These are phyloP conservation scores for Drosophila falleni DNA, from an alignment of 2,888 invertebrate genomes.

Conservation along the genomic window DNA sequence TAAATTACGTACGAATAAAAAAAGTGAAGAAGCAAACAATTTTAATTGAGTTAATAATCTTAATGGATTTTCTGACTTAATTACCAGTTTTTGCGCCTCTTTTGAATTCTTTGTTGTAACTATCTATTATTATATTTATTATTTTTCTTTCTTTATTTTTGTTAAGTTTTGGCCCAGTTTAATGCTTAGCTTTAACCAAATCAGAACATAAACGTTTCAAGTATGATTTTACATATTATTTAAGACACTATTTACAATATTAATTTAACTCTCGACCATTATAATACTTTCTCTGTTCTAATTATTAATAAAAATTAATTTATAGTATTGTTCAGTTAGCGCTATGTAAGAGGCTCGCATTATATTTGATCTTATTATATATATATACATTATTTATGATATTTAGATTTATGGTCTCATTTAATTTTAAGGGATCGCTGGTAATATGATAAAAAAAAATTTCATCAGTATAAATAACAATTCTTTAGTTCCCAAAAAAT, in stretches of 20 bases:
- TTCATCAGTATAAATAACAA: no score
- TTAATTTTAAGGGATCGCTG: no score
- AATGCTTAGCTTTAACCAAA: not conserved
- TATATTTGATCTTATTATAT: no score
- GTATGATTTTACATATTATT: no score
- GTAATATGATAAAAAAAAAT: no score
- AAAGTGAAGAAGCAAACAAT: slow-evolving; percentile 64
- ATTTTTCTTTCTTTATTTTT: slow-evolving; percentile 14
- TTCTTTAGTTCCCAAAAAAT: no score
- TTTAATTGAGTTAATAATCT: slow-evolving; percentile 77
- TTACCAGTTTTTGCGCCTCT: slow-evolving; percentile 52
- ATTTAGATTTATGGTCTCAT: no score
- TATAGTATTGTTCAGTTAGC: slow-evolving; percentile 8
- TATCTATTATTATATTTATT: slow-evolving; percentile 8
- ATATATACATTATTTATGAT: no score
- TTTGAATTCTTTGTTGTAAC: slow-evolving; percentile 25
- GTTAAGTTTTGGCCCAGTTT: slow-evolving; percentile 31
- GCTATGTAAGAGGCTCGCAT: not conserved
- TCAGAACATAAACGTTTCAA: not conserved
- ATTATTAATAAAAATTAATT: no score
- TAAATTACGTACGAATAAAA: slow-evolving; percentile 57
- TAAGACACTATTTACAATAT: no score
- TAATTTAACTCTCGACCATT: no score
- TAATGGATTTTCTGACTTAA: slow-evolving; percentile 72
- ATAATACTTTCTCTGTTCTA: no score